Percentiles rank a stretch among this genome's conserved stretches.
Evolutionary conservation across 2,888 invertebrate genomes (phyloP).

Genomic region (Catonia carolina): DNA sequence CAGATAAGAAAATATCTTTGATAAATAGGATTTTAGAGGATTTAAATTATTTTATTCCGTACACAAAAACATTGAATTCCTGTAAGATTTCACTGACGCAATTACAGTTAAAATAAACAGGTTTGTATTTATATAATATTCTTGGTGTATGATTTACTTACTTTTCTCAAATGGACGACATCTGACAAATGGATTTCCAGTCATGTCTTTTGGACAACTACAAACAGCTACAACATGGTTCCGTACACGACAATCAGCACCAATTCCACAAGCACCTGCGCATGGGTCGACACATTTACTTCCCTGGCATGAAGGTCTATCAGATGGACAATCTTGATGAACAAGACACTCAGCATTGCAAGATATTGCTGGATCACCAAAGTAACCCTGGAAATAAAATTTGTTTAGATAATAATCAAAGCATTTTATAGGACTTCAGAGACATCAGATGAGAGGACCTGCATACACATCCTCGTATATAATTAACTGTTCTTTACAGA

Average conservation of each 20-base stretch:
- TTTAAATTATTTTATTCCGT: too few relatives aligned
- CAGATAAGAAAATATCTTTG: too few relatives aligned
- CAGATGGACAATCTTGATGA: conserved; percentile 69
- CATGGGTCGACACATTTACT: conserved; percentile 80
- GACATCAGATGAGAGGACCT: too few relatives aligned
- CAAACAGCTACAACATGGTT: conserved; percentile 71
- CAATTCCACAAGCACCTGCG: conserved; percentile 64
- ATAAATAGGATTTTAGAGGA: too few relatives aligned
- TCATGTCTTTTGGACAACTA: conserved; percentile 80
- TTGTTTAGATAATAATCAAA: neutral
- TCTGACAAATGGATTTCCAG: conserved; percentile 75
- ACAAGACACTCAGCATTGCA: conserved; percentile 75
- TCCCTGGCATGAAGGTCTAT: conserved; percentile 71
- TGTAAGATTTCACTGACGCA: neutral
- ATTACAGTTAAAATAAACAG: neutral
- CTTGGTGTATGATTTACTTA: conserved; percentile 42
- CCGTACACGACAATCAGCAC: conserved; percentile 71
- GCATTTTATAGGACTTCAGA: too few relatives aligned
- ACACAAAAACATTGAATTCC: neutral
- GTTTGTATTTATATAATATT: neutral
- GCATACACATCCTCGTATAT: too few relatives aligned
- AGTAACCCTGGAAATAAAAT: conserved; percentile 53
- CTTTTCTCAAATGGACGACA: conserved; percentile 76
- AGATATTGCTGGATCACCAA: conserved; percentile 66
- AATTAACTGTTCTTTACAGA: too few relatives aligned